These are phyloP conservation scores for Lymantria monacha DNA, from an alignment of 2,888 invertebrate species.

Conservation along the genomic window DNA sequence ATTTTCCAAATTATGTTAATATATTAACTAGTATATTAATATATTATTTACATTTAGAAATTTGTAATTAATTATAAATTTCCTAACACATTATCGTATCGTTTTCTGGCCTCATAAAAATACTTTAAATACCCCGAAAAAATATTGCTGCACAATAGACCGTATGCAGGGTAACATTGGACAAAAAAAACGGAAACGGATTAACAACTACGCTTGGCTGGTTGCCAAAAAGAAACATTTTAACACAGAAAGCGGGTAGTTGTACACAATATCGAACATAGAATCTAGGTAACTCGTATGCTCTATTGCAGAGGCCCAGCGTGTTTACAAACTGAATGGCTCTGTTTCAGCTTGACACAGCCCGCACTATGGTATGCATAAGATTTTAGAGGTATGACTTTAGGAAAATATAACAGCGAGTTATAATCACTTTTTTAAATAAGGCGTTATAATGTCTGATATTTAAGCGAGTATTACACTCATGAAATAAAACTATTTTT, in stretches of 20 bases:
- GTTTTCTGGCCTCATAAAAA: too few relatives aligned
- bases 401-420: slow-evolving; percentile 6
- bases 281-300: slow-evolving; percentile 17
- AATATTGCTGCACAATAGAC: too few relatives aligned
- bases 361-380: slow-evolving; percentile 49
- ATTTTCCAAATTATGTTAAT: too few relatives aligned
- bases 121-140: too few relatives aligned
- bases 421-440: background rate
- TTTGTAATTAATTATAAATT: too few relatives aligned
- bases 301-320: slow-evolving; percentile 13
- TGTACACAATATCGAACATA: slow-evolving; percentile 29
- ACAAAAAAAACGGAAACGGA: too few relatives aligned
- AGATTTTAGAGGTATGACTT: slow-evolving; percentile 29
- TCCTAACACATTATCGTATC: too few relatives aligned
- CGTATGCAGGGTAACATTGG: background rate
- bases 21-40: too few relatives aligned
- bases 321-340: slow-evolving; percentile 47
- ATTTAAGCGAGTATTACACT: too few relatives aligned
- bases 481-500: too few relatives aligned
- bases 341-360: slow-evolving; percentile 47
- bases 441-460: too few relatives aligned
- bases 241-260: slow-evolving; percentile 17
- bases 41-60: too few relatives aligned
- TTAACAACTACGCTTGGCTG: slow-evolving; percentile 1
- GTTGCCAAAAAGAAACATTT: slow-evolving; percentile 13